Conservation (phyloP, 2,888 invertebrate genomes). For the Endomychus coccineus region DNA sequence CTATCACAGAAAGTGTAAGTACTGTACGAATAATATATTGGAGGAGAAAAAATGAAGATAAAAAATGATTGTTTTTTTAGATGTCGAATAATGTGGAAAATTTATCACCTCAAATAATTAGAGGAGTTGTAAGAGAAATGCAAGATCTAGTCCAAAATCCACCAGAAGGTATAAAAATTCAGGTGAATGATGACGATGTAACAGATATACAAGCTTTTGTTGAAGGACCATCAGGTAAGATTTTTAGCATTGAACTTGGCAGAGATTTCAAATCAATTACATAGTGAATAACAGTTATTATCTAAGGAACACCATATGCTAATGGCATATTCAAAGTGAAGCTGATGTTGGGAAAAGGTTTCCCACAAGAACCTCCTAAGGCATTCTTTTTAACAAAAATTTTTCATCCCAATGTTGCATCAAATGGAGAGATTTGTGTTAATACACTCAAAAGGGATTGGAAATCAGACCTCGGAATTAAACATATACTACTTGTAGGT, state of each 20-base stretch:
- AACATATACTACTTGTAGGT: slow-evolving; percentile 81
- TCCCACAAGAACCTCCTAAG: slow-evolving; percentile 87
- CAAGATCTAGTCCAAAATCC: slow-evolving; percentile 73
- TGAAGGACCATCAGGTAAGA: slow-evolving; percentile 64
- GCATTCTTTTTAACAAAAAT: slow-evolving; percentile 91
- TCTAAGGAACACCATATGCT: slow-evolving; percentile 76
- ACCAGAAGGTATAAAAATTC: slow-evolving; percentile 85
- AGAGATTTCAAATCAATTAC: background rate
- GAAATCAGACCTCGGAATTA: slow-evolving; percentile 91
- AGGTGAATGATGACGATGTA: slow-evolving; percentile 86
- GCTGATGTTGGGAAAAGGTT: slow-evolving; percentile 84
- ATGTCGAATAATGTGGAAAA: slow-evolving; percentile 87
- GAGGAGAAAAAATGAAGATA: no score
- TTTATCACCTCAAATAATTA: slow-evolving; percentile 85
- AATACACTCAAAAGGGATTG: slow-evolving; percentile 95
- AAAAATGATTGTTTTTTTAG: slow-evolving; percentile 39
- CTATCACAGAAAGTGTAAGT: no score
- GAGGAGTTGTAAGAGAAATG: slow-evolving; percentile 83
- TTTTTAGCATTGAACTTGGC: background rate
- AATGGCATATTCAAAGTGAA: slow-evolving; percentile 86
- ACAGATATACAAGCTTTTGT: slow-evolving; percentile 89
- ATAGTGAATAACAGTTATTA: background rate
- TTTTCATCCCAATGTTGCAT: slow-evolving; percentile 94
- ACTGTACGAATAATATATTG: no score
- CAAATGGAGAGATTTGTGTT: slow-evolving; percentile 93